Evolutionary conservation across 2,113 vertebrate genomes (phyloP), one percentile per base, ranked within the genome.

Genomic region (Xerus inauris): DNA sequence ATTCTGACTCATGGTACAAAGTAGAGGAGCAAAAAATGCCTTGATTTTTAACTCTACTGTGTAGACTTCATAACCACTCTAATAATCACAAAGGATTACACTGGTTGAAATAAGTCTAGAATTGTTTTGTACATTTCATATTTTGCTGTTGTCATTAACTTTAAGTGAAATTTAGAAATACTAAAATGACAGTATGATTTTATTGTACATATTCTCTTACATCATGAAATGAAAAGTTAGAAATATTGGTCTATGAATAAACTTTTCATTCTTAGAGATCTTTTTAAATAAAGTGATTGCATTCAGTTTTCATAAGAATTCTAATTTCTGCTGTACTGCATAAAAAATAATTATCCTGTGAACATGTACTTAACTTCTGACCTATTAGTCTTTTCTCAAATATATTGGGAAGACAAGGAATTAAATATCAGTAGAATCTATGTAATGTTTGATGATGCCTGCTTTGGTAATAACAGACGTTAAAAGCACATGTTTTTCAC

Each of bases 81-180:
- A 91, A 72, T 71, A 85, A 76, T 45, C 28, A 10, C 3, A 51
- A 20, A 87, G 26, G 1, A 10, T 38, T 72, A 35, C 1, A 32
- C 6, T 62, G 87, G 7, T n/a, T 87, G 9, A 10, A 76, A 64
- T 5, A 87, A 38, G 47, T 24, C 57, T 59, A 59, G 7, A 59
- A 24, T 24, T 24, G 12, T 59, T 59, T 59, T 10, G 59, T 92
- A 71, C 80, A 85, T 1, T 82, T 93, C 72, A 62, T 57, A 35
- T 72, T 92, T 81, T 96, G 10, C 82, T 92, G 84, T 92, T 5
- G 28, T 81, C 67, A 65, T 81, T 73, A 64, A 67, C 62, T 89
- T 76, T 71, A 88, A 95, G 72, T 67, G 9, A 88, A 94, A 59
- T 77, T 69, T 88, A 88, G 47, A 73, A 16, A 76, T 59, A 54